phyloP scores from a whole-genome alignment of 2,113 vertebrate genomes.

The Atrichornis clamosus region DNA sequence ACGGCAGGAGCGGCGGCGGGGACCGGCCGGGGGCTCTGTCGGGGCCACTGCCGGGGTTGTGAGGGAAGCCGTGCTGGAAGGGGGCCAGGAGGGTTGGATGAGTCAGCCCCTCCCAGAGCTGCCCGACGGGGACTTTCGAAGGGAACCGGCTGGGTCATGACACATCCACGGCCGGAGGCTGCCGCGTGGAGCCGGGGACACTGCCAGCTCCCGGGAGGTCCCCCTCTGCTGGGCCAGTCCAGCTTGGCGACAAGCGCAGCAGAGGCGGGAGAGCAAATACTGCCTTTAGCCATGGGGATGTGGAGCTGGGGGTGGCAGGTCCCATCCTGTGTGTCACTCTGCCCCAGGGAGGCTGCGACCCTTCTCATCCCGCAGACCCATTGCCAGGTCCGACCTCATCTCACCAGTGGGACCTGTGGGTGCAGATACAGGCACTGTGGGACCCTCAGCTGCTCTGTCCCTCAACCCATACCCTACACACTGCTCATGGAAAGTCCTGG shows the following conservation, averaged over 20 bases:
- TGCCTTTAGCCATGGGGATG: background rate
- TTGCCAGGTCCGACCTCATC: constrained; percentile 73
- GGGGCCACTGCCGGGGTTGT: background rate
- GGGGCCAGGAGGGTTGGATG: background rate
- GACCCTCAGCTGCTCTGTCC: background rate
- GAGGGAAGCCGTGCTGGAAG: background rate
- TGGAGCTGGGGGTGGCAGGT: background rate
- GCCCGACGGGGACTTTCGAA: background rate
- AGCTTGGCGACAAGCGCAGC: background rate
- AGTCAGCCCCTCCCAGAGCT: background rate
- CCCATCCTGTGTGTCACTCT: background rate
- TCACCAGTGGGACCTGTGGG: constrained; percentile 1
- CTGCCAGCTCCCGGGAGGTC: background rate
- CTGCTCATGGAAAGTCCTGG: background rate
- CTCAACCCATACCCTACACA: background rate
- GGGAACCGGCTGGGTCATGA: background rate
- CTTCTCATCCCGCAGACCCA: constrained; percentile 31
- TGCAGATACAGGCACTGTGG: background rate
- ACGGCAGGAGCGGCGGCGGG: background rate
- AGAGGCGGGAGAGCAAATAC: background rate
- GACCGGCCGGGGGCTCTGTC: background rate
- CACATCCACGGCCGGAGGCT: background rate
- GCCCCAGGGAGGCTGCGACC: constrained; percentile 34
- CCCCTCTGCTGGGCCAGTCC: background rate
- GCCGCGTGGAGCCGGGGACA: background rate